A percentile compares a stretch with the other conserved stretches of the same genome.
These are phyloP conservation scores for Chascanopsetta lugubris DNA, from an alignment of 2,113 vertebrate genomes.

Conservation along the genomic window DNA sequence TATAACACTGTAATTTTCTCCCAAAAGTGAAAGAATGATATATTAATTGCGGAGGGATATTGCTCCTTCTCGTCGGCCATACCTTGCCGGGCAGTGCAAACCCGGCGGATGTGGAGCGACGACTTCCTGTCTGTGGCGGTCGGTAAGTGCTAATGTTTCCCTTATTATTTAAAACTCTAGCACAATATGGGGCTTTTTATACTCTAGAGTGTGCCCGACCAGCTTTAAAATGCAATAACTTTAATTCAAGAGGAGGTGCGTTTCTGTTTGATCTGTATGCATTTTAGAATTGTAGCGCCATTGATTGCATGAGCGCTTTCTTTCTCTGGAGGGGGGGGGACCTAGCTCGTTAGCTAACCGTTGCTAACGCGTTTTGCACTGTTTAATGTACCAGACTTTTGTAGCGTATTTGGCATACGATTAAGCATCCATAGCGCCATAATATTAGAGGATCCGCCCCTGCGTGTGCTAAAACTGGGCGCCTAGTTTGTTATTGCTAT, in stretches of 20 bases:
- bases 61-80: background rate
- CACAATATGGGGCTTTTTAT: background rate
- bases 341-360: conserved; percentile 54
- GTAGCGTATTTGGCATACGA: no score
- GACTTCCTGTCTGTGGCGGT: conserved; percentile 60
- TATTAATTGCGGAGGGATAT: conserved; percentile 51
- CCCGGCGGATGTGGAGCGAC: conserved; percentile 62
- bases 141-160: conserved; percentile 64
- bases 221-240: background rate
- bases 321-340: conserved; percentile 53
- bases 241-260: background rate
- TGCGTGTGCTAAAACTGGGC: accelerated
- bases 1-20: accelerated
- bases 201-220: no score
- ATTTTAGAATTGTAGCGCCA: conserved; percentile 1
- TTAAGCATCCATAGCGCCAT: accelerated
- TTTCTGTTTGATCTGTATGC: accelerated
- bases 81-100: conserved; percentile 41
- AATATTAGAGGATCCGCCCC: accelerated
- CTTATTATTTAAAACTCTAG: conserved; percentile 21
- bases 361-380: conserved; percentile 23
- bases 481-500: conserved; percentile 14
- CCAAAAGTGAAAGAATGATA: accelerated
- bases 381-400: background rate
- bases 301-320: conserved; percentile 53